phyloP scores from a whole-genome alignment of 2,888 invertebrate genomes.

The Aromia moschata region DNA sequence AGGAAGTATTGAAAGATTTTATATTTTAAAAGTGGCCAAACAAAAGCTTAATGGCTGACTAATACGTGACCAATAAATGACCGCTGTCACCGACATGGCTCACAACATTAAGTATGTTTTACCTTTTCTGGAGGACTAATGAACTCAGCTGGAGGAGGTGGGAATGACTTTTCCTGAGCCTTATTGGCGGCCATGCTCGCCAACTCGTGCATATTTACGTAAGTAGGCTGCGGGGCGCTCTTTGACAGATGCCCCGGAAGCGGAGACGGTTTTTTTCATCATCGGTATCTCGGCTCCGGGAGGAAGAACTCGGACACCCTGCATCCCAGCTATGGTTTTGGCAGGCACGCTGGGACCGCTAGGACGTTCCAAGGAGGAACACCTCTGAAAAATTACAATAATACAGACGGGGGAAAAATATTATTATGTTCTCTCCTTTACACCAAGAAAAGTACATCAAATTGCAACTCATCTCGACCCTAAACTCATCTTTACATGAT shows the following conservation, averaged over 20 bases:
- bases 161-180: slow-evolving; percentile 71
- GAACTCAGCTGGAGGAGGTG: slow-evolving; percentile 67
- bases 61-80: too few relatives aligned
- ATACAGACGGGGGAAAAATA: too few relatives aligned
- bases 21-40: too few relatives aligned
- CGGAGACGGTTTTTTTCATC: slow-evolving; percentile 70
- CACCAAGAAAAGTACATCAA: too few relatives aligned
- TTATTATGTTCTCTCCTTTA: too few relatives aligned
- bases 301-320: slow-evolving; percentile 61
- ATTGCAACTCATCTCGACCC: too few relatives aligned
- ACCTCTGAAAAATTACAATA: slow-evolving; percentile 71
- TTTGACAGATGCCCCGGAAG: slow-evolving; percentile 81
- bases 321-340: slow-evolving; percentile 62
- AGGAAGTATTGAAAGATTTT: too few relatives aligned
- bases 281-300: slow-evolving; percentile 60
- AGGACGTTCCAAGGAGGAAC: slow-evolving; percentile 88
- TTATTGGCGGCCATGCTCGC: slow-evolving; percentile 82
- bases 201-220: slow-evolving; percentile 92
- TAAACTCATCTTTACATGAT: too few relatives aligned
- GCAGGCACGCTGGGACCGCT: slow-evolving; percentile 67
- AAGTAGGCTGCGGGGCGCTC: slow-evolving; percentile 80
- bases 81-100: too few relatives aligned
- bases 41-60: too few relatives aligned
- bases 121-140: slow-evolving; percentile 66
- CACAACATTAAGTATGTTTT: too few relatives aligned